Evolutionary conservation across 2,797 vertebrate species (phyloP), one percentile per base, ranked within the genome.

Genomic region (Martes flavigula): DNA sequence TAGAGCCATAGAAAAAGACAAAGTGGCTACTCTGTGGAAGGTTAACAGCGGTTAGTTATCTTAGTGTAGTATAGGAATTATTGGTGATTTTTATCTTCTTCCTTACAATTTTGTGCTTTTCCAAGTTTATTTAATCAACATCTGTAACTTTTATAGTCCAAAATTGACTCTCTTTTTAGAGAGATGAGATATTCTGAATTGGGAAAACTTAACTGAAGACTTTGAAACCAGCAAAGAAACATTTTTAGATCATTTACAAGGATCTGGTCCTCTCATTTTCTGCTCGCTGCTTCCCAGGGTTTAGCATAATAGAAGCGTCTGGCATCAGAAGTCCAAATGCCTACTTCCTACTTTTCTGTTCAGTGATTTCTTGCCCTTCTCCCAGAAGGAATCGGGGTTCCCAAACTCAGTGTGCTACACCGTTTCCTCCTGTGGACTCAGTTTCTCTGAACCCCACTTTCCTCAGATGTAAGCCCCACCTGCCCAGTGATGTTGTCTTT

Each of bases 61-160:
- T 90, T 81, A 83, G 23, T 70, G 51, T 30, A 84, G 64, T 40
- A 46, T 2, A 18, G 62, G 18, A 79, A 70, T 84, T 72, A 75
- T 35, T 75, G 73, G 25, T 85, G 27, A 87, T 81, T 87, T 89
- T 96, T 72, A 68, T 83, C 77, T 94, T 87, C 48, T 66, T 96
- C n/a, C 70, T 94, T 17, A n/a, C 62, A 32, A 70, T 87, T 96
- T 92, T 62, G 23, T 92, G 20, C 35, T 82, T 79, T 75, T 25
- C 79, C 21, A 86, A 93, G 17, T 93, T 95, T 87, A 30, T 64
- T 48, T 84, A 93, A 86, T 89, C 32, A 66, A 35, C 25, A 87
- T 12, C 43, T 25, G 35, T 58, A 5, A 70, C 10, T 60, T 83
- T 84, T 68, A 12, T 20, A 62, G 20, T 75, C 48, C 91, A n/a